These are phyloP conservation scores for Lasioglossum marginatum DNA, from an alignment of 2,888 invertebrate genomes.

Conservation along the genomic window DNA sequence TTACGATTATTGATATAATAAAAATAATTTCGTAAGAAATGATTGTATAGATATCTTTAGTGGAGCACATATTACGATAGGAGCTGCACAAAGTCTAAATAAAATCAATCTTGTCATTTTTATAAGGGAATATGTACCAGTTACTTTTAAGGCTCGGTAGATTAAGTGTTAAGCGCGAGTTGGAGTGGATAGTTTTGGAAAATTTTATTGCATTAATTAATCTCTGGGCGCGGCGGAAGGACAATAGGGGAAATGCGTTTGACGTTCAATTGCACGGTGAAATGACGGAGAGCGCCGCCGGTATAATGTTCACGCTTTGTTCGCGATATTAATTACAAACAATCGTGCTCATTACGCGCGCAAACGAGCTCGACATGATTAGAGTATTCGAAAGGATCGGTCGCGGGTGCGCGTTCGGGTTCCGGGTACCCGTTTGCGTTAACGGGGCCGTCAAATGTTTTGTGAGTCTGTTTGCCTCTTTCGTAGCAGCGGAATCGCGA, in stretches of 20 bases:
- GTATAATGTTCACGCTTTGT: conserved; percentile 16
- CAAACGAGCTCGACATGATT: conserved; percentile 13
- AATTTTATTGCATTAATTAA: conserved; percentile 37
- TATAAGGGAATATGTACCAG: too few species aligned
- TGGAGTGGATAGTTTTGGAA: not conserved
- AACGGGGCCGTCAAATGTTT: conserved; percentile 4
- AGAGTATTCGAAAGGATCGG: not conserved
- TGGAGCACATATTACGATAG: too few species aligned
- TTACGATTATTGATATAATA: too few species aligned
- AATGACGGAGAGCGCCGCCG: conserved; percentile 8
- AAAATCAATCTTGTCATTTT: too few species aligned
- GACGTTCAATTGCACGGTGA: conserved; percentile 12
- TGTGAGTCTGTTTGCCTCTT: not conserved
- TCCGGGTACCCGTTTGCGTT: not conserved
- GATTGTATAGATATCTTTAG: too few species aligned
- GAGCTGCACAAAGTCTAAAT: too few species aligned
- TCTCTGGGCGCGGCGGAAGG: not conserved
- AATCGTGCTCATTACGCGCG: conserved; percentile 14
- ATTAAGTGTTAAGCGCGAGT: not conserved
- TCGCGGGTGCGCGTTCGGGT: not conserved
- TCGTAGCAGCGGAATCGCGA: not conserved
- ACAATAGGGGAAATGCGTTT: not conserved
- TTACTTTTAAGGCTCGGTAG: too few species aligned
- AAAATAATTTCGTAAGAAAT: too few species aligned
- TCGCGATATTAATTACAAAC: conserved; percentile 26